Conservation (phyloP, 2,113 vertebrate genomes). For the Puma concolor region DNA sequence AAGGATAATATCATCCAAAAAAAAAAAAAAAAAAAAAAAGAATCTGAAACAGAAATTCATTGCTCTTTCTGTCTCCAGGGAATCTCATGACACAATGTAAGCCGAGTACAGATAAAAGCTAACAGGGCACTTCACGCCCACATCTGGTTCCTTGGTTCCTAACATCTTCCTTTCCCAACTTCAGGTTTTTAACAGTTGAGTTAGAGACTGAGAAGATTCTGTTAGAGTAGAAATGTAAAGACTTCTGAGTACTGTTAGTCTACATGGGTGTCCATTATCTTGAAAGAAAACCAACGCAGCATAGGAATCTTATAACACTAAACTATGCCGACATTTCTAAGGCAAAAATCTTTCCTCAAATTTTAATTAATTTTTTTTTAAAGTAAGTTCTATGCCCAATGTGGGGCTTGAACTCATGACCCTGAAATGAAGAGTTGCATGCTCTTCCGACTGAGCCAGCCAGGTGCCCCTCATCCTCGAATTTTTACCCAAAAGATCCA, state of each 20-base stretch:
- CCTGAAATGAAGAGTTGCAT: not conserved
- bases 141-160: not conserved
- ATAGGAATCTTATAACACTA: not conserved
- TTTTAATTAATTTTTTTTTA: not conserved
- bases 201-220: not conserved
- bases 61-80: not conserved
- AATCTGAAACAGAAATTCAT: not conserved
- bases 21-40: not conserved
- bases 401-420: not conserved
- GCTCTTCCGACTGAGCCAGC: not conserved
- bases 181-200: not conserved
- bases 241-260: not conserved
- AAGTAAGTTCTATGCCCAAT: not conserved
- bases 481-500: not conserved
- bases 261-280: not conserved
- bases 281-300: conserved; percentile 10
- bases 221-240: not conserved
- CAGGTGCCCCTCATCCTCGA: not conserved
- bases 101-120: not conserved
- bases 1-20: not conserved
- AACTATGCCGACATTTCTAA: not conserved
- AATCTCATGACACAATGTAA: not conserved
- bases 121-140: fast-evolving
- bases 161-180: not conserved
- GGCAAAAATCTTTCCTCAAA: conserved; percentile 26